Evolutionary conservation across 2,797 vertebrate genomes (phyloP).

Genomic region (Epinephelus coioides): DNA sequence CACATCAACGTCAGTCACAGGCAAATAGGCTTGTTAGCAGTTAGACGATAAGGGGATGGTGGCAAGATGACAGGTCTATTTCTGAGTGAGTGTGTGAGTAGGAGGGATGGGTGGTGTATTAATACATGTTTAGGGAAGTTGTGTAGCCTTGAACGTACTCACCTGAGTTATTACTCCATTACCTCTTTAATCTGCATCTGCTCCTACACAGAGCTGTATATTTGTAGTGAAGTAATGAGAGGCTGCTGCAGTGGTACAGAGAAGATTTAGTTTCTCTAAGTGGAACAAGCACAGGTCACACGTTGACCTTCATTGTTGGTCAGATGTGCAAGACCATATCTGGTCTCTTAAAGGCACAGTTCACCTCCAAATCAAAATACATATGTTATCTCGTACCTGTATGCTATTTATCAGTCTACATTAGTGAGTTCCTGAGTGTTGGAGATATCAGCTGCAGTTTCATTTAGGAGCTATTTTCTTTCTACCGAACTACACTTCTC

Average conservation of each 20-base stretch:
- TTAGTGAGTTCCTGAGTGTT: too few species aligned
- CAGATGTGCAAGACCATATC: conserved; percentile 38
- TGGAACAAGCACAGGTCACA: conserved; percentile 12
- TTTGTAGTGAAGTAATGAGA: not conserved
- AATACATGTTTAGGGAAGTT: conserved; percentile 60
- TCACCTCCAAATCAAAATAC: too few species aligned
- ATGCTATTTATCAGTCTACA: too few species aligned
- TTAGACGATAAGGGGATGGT: conserved; percentile 77
- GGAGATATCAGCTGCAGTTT: too few species aligned
- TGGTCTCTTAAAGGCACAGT: not conserved
- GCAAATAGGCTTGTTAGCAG: conserved; percentile 85
- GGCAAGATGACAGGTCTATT: conserved; percentile 80
- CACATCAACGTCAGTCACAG: conserved; percentile 84
- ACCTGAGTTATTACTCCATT: conserved; percentile 53
- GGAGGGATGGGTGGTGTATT: conserved; percentile 57
- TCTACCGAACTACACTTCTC: too few species aligned
- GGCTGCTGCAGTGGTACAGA: not conserved
- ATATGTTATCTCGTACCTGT: too few species aligned
- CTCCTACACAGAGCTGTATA: not conserved
- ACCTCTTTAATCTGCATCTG: not conserved
- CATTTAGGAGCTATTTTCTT: too few species aligned
- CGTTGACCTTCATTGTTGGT: conserved; percentile 17
- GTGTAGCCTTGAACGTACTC: conserved; percentile 42
- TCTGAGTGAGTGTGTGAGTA: conserved; percentile 69
- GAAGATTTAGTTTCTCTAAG: not conserved